Conservation (phyloP, 2,113 vertebrate genomes). For the Anolis carolinensis region DNA sequence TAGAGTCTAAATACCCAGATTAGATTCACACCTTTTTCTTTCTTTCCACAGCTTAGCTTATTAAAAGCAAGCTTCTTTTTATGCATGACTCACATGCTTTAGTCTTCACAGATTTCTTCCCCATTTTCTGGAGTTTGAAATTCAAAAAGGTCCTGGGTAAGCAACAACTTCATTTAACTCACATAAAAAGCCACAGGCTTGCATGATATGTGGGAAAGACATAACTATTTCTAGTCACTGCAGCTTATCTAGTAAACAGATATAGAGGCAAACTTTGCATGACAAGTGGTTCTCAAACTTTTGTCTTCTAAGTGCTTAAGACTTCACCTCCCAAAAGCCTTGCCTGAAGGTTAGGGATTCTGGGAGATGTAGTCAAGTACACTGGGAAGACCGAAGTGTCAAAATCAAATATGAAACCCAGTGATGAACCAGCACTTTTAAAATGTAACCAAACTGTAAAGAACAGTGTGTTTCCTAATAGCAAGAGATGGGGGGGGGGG, state of each 20-base stretch:
- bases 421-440: no score
- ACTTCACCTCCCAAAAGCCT: no score
- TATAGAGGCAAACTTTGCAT: neutral
- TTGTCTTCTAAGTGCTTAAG: no score
- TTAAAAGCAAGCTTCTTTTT: slow-evolving; percentile 64
- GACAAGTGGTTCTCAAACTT: no score
- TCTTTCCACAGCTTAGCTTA: slow-evolving; percentile 64
- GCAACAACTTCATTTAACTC: neutral
- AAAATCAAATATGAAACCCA: no score
- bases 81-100: slow-evolving; percentile 62
- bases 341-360: no score
- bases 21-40: slow-evolving; percentile 63
- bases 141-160: neutral
- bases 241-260: neutral
- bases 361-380: no score
- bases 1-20: slow-evolving; percentile 64
- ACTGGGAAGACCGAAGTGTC: no score
- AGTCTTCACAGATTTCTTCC: slow-evolving; percentile 54
- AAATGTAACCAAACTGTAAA: no score
- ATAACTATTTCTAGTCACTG: neutral
- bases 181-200: neutral
- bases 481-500: no score
- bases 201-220: neutral
- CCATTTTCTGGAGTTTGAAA: neutral
- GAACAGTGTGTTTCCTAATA: no score